Base-by-base conservation (phyloP, 2,113 vertebrate genomes). In the Hylia prasina region DNA sequence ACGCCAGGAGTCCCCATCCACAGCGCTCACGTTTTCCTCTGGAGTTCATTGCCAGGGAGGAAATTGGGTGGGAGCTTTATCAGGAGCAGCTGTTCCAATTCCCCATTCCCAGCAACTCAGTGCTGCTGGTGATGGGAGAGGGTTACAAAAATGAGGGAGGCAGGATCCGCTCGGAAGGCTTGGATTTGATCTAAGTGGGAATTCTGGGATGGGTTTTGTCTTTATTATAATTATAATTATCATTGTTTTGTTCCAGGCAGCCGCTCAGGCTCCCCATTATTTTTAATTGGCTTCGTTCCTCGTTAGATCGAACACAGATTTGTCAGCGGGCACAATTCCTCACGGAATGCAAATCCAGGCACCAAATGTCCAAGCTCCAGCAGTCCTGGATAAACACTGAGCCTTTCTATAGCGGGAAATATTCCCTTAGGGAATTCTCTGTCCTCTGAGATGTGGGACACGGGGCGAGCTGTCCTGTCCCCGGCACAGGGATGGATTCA, bases 241-340 rank as follows among this genome's bases (percentile, higher is more conserved):
- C 63, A 21, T 63, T 82, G 63, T 66, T 82, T 57, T 40, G 39
- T 92, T 90, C 77, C 77, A 81, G 82, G 91, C 93, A 60, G 82
- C 50, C 64, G 84, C 87, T 35, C 90, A 69, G 71, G 54, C 60
- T 63, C 86, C 86, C 86, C 87, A 71, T 94, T 94, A 94, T 90
- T 96, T 97, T 97, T 97, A 94, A 95, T 95, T 97, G 94, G 82
- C 86, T 92, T 64, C 47, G 44, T 90, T 82, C 77, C 87, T 94
- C 33, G 1, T 96, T 87, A 87, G 83, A 56, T 65, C 8, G 53
- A 82, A 9, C 80, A 64, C 77, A 71, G 95, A 91, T 87, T 53
- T 22, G 22, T 60, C 89, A 87, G 45, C 24, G 4, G 79, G 72
- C 31, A 19, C 76, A 60, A 60, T 76, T 89, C 81, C 91, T 66